Percentiles rank a stretch among this genome's conserved stretches.
Conservation (phyloP, 2,888 invertebrate species). For the Acronicta psi region DNA sequence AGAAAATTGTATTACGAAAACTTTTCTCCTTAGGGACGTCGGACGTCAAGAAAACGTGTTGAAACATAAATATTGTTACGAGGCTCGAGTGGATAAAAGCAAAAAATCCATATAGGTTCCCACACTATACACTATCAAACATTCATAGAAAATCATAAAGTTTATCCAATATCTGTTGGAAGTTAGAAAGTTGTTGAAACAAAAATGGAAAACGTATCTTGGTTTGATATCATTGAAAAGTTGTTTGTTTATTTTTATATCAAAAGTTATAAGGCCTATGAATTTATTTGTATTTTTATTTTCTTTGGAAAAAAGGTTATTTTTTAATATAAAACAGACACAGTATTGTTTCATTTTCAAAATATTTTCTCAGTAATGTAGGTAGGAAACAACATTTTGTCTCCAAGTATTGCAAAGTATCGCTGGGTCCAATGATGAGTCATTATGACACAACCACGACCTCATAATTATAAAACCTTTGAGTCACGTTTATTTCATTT, state of each 20-base stretch:
- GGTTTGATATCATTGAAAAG: conserved; percentile 39
- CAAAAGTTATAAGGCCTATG: conserved; percentile 4
- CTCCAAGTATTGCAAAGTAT: neutral
- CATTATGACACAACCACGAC: conserved; percentile 11
- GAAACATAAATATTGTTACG: conserved; percentile 9
- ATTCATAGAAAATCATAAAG: conserved; percentile 49
- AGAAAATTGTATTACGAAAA: conserved; percentile 43
- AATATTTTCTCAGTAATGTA: neutral
- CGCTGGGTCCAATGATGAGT: conserved; percentile 12
- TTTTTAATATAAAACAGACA: too few species aligned
- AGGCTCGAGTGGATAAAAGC: neutral
- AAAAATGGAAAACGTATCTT: conserved; percentile 11
- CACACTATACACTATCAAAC: conserved; percentile 43
- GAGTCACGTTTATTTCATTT: conserved; percentile 6
- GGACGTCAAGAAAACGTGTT: conserved; percentile 8
- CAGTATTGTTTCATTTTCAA: neutral
- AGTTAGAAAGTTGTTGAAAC: conserved; percentile 24
- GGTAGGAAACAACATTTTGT: neutral
- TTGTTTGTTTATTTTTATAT: conserved; percentile 15
- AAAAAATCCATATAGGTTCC: conserved; percentile 17
- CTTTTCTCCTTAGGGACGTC: conserved; percentile 12
- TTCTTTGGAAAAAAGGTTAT: neutral
- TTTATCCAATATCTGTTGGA: conserved; percentile 39
- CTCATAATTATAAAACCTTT: conserved; percentile 21
- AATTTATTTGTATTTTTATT: conserved; percentile 21